These are phyloP conservation scores for Eubucco bourcierii DNA, from an alignment of 2,113 vertebrate genomes.

Conservation along the genomic window DNA sequence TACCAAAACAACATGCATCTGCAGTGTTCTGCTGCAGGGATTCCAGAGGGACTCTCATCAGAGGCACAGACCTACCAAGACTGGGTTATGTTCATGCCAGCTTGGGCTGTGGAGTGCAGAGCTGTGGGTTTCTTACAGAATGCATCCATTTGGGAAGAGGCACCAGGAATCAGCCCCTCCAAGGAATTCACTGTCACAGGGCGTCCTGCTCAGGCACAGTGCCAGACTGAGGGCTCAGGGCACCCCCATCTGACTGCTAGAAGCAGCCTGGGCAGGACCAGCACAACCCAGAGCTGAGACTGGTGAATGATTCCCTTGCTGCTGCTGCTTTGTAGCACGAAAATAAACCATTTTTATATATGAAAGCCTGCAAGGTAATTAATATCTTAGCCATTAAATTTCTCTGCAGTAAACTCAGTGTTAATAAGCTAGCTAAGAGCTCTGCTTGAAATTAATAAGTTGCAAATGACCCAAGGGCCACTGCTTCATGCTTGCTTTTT, in stretches of 20 bases:
- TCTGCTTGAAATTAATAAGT: conserved; percentile 77
- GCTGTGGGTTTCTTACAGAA: not conserved
- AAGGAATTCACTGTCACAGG: not conserved
- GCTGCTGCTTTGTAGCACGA: not conserved
- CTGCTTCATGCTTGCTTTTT: conserved; percentile 53
- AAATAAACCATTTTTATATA: conserved; percentile 5
- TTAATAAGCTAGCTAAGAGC: conserved; percentile 68
- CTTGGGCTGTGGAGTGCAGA: not conserved
- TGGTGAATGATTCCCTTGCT: not conserved
- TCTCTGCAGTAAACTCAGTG: conserved; percentile 21
- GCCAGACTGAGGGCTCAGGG: not conserved
- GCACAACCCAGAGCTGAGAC: not conserved
- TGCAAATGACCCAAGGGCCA: conserved; percentile 73
- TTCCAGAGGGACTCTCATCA: not conserved
- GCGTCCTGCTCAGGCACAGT: not conserved
- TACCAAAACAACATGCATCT: fast-evolving
- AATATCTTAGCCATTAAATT: conserved; percentile 63
- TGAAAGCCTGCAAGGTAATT: conserved; percentile 64
- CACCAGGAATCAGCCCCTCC: not conserved
- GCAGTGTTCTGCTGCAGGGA: not conserved
- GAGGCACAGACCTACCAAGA: fast-evolving
- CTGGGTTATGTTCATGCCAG: not conserved
- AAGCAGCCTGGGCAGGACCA: not conserved
- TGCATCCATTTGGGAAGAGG: not conserved
- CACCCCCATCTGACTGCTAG: not conserved